These are phyloP conservation scores for Kryptolebias ocellatus DNA, from an alignment of 2,797 vertebrate species.

Conservation along the genomic window DNA sequence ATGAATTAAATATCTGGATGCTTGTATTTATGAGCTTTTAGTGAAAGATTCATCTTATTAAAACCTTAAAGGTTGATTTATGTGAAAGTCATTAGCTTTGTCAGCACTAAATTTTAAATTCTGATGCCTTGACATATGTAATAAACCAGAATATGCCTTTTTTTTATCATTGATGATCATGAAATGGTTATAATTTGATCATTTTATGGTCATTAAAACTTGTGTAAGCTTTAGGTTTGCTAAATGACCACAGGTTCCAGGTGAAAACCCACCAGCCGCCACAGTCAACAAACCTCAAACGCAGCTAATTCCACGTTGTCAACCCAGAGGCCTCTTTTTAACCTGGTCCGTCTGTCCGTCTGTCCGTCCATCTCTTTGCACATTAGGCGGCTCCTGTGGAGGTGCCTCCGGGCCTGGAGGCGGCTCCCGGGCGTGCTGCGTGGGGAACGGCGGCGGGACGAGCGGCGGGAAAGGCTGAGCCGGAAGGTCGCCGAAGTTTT, in stretches of 20 bases:
- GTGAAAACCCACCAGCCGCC: conserved; percentile 47
- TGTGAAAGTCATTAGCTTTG: too few species aligned
- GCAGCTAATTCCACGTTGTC: conserved; percentile 57
- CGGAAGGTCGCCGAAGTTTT: conserved; percentile 89
- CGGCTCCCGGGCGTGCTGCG: conserved; percentile 78
- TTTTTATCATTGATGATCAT: too few species aligned
- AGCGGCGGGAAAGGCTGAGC: conserved; percentile 83
- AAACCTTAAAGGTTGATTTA: too few species aligned
- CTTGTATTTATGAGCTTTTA: too few species aligned
- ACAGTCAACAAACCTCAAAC: conserved; percentile 27
- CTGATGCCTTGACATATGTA: too few species aligned
- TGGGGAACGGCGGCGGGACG: conserved; percentile 83
- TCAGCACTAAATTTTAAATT: too few species aligned
- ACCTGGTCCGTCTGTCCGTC: conserved; percentile 52
- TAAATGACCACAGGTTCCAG: conserved; percentile 30
- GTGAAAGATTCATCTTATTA: too few species aligned
- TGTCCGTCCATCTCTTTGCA: conserved; percentile 59
- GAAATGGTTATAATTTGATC: too few species aligned
- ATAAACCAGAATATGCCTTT: too few species aligned
- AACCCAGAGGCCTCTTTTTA: conserved; percentile 37
- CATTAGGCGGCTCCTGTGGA: conserved; percentile 78
- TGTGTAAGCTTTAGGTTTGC: background rate
- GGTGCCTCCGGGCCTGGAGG: conserved; percentile 84
- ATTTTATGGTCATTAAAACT: too few species aligned
- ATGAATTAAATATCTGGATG: too few species aligned